phyloP scores from a whole-genome alignment of 2,888 invertebrate genomes.

The Macrosiphum euphorbiae region DNA sequence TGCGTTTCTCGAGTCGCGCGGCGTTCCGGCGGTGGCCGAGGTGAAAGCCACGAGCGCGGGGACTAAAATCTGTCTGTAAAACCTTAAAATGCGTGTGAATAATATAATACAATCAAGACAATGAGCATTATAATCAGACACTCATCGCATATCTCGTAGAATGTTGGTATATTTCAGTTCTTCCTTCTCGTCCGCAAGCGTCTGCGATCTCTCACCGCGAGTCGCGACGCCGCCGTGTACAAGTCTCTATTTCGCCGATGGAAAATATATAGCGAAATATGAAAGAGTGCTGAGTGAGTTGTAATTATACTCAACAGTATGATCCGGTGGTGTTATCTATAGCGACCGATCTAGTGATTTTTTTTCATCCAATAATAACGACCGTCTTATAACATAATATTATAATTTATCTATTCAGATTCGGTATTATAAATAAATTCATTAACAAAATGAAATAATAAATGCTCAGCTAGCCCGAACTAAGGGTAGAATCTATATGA shows the following conservation, averaged over 20 bases:
- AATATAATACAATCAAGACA: neutral
- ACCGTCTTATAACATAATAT: neutral
- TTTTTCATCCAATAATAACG: neutral
- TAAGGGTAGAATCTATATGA: neutral
- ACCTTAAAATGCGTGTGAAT: neutral
- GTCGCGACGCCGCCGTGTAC: neutral
- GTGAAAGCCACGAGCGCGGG: neutral
- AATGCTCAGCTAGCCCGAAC: neutral
- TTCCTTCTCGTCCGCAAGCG: neutral
- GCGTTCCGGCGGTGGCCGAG: neutral
- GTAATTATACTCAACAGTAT: neutral
- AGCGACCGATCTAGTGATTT: neutral
- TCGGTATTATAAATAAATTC: neutral
- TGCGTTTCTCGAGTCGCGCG: neutral
- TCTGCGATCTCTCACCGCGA: neutral
- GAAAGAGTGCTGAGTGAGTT: neutral
- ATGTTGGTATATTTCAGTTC: neutral
- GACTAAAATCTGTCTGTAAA: neutral
- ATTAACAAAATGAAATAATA: neutral
- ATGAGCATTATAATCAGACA: neutral
- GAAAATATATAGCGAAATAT: neutral
- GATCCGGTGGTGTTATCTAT: neutral
- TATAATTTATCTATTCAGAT: neutral
- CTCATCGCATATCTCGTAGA: neutral
- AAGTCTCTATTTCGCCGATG: neutral